A percentile compares a stretch with the other conserved stretches of the same genome.
Evolutionary conservation across 2,888 invertebrate genomes (phyloP).

Genomic region (Allygus modestus): DNA sequence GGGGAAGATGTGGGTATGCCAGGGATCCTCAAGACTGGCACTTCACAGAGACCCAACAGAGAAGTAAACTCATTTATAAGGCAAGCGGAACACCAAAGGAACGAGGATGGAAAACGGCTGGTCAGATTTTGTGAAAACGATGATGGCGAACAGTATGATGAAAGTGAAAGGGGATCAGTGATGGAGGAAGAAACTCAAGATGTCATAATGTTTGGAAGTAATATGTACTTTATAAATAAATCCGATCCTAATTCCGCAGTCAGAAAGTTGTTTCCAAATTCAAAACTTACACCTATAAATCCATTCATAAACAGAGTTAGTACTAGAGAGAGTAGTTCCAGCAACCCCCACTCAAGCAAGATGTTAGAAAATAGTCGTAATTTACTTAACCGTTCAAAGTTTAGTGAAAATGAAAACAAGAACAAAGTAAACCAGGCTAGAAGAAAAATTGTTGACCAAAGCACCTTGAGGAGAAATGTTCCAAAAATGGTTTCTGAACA

Average conservation of each 20-base stretch:
- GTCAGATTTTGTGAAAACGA: constrained; percentile 42
- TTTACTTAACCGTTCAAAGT: neutral
- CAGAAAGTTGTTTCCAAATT: constrained; percentile 42
- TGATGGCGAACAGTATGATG: neutral
- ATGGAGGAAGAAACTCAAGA: constrained; percentile 23
- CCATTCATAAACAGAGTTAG: constrained; percentile 17
- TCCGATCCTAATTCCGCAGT: constrained; percentile 49
- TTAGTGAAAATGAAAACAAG: neutral
- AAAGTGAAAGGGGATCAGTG: constrained; percentile 1
- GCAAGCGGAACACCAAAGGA: constrained; percentile 20
- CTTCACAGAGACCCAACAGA: neutral
- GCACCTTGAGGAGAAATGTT: neutral
- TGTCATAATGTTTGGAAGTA: constrained; percentile 47
- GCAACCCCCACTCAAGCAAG: neutral
- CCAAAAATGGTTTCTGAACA: neutral
- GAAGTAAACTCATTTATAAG: neutral
- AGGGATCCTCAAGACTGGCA: constrained; percentile 35
- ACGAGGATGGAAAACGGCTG: constrained; percentile 29
- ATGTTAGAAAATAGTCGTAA: constrained; percentile 16
- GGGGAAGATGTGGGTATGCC: constrained; percentile 10
- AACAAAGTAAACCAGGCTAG: neutral
- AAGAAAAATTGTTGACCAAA: constrained; percentile 7
- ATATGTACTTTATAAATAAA: constrained; percentile 38
- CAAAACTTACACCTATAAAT: constrained; percentile 49
- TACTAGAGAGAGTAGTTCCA: neutral